Evolutionary conservation across 2,888 invertebrate species (phyloP).

Genomic region (Lysandra bellargus): DNA sequence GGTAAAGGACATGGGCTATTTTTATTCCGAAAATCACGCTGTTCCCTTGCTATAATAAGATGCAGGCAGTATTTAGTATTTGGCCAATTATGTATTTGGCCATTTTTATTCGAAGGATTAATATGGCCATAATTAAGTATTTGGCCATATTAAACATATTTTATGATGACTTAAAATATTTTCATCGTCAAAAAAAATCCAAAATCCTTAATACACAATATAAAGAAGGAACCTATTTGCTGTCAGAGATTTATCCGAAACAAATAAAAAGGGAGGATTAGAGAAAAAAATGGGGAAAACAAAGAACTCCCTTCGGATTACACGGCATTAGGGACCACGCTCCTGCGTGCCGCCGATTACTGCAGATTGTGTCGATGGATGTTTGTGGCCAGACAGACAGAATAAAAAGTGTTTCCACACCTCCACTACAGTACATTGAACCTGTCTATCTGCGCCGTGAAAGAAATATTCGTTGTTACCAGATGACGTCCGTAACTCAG

Average conservation of each 20-base stretch:
- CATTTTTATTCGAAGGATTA: no score
- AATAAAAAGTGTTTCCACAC: neutral
- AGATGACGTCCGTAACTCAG: no score
- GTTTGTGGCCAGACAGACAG: neutral
- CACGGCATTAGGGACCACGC: constrained; percentile 13
- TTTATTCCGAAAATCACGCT: no score
- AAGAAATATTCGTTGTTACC: no score
- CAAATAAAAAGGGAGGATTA: constrained; percentile 1
- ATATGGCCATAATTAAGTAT: no score
- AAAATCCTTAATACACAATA: neutral
- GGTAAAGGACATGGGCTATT: no score
- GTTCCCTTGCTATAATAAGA: no score
- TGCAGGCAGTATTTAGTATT: no score
- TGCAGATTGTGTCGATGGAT: neutral
- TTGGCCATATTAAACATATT: no score
- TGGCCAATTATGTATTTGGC: no score
- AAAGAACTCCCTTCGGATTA: constrained; percentile 2
- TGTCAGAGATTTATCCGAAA: neutral
- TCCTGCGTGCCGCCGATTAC: neutral
- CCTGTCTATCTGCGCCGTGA: neutral
- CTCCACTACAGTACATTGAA: neutral
- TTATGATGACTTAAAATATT: no score
- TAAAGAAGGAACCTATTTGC: neutral
- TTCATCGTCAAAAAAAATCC: no score
- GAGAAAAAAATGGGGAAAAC: neutral